A percentile compares a stretch with the other conserved stretches of the same genome.
Evolutionary conservation across 2,888 invertebrate genomes (phyloP).

Genomic region (Perdita meconis): DNA sequence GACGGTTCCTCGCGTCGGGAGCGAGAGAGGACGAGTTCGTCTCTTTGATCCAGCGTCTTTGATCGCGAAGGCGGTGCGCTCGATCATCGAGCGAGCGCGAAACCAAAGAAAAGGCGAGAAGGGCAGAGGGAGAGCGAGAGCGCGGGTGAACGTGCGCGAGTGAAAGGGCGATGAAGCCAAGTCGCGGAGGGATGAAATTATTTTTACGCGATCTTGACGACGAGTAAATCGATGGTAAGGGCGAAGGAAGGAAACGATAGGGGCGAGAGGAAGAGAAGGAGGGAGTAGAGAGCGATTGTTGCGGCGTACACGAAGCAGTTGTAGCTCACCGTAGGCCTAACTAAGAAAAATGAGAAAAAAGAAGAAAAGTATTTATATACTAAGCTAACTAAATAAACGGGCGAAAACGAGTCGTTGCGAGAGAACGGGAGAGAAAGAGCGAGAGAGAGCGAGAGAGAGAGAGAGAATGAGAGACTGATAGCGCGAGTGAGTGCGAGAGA

Average conservation of each 20-base stretch:
- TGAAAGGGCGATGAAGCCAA: neutral
- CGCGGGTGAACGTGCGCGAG: slow-evolving; percentile 2
- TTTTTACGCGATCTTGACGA: slow-evolving; percentile 55
- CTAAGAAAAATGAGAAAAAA: slow-evolving; percentile 61
- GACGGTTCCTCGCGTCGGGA: slow-evolving; percentile 8
- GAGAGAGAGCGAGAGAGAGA: slow-evolving; percentile 47
- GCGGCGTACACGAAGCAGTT: slow-evolving; percentile 68
- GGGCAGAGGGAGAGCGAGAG: neutral
- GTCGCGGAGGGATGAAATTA: slow-evolving; percentile 38
- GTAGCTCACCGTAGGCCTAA: slow-evolving; percentile 84
- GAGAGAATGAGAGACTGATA: slow-evolving; percentile 53
- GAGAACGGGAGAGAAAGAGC: slow-evolving; percentile 46
- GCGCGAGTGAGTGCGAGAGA: slow-evolving; percentile 33
- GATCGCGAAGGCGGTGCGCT: slow-evolving; percentile 31
- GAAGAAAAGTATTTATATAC: slow-evolving; percentile 79
- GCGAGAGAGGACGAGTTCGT: neutral
- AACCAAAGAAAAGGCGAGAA: slow-evolving; percentile 16
- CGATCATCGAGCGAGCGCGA: slow-evolving; percentile 31
- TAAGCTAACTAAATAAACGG: slow-evolving; percentile 79
- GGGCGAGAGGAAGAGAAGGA: neutral
- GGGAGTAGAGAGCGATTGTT: slow-evolving; percentile 2
- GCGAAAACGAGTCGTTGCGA: slow-evolving; percentile 64
- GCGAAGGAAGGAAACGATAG: slow-evolving; percentile 4
- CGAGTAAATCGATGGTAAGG: slow-evolving; percentile 23
- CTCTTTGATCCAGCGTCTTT: slow-evolving; percentile 9